Evolutionary conservation across 2,113 vertebrate genomes (phyloP).

Genomic region (Meles meles): DNA sequence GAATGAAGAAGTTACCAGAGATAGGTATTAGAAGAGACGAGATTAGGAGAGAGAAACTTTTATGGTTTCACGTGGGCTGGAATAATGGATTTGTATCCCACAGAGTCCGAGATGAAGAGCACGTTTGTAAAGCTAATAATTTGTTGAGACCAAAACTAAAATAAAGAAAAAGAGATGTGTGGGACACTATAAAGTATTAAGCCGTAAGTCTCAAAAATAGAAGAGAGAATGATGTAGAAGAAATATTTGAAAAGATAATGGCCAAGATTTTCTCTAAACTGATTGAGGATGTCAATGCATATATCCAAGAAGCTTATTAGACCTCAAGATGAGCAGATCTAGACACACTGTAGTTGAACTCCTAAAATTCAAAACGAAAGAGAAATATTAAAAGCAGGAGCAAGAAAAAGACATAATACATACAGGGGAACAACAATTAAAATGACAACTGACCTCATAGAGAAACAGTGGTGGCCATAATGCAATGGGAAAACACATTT

Average conservation of each 20-base stretch:
- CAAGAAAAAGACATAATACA: background rate
- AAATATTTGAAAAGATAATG: background rate
- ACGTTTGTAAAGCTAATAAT: background rate
- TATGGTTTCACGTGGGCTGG: background rate
- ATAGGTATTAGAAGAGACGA: background rate
- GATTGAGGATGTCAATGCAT: background rate
- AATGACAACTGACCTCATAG: background rate
- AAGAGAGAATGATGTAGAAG: background rate
- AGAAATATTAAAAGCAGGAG: background rate
- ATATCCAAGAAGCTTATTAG: background rate
- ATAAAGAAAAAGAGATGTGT: background rate
- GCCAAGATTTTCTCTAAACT: background rate
- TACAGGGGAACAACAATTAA: background rate
- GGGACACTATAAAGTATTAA: background rate
- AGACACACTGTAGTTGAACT: background rate
- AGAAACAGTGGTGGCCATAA: background rate
- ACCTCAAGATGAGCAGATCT: background rate
- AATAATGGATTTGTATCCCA: background rate
- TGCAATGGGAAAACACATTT: background rate
- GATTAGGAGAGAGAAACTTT: background rate
- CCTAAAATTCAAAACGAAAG: constrained; percentile 7
- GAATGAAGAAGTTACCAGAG: background rate
- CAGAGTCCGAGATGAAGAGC: background rate
- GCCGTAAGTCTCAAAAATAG: background rate
- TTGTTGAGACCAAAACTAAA: background rate